Conservation (phyloP, 2,113 vertebrate species). For the Aegithalos caudatus region DNA sequence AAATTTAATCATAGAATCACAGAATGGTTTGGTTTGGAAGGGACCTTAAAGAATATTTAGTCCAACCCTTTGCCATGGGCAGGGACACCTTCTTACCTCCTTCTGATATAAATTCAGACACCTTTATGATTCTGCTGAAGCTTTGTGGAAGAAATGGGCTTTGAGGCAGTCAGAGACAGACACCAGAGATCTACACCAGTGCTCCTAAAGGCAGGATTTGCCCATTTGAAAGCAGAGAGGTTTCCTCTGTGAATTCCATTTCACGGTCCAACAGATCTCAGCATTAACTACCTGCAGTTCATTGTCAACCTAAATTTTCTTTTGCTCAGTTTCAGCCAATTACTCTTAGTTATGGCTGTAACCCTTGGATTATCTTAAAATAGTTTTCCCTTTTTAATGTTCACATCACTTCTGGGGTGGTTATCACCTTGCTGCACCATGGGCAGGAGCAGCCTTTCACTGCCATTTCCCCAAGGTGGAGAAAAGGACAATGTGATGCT, state of each 20-base stretch:
- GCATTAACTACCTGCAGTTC: constrained; percentile 7
- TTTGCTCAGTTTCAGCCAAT: constrained; percentile 45
- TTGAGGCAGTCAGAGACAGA: not conserved
- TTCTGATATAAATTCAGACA: not conserved
- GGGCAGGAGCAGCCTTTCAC: not conserved
- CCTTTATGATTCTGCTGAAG: not conserved
- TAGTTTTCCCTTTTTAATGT: not conserved
- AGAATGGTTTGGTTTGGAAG: not conserved
- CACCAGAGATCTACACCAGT: not conserved
- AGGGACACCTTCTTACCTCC: not conserved
- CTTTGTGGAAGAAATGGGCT: not conserved
- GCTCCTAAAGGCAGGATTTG: not conserved
- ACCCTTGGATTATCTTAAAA: constrained; percentile 6
- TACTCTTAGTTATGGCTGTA: constrained; percentile 13
- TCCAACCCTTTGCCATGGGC: not conserved
- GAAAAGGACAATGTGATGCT: constrained; percentile 1
- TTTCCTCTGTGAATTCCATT: not conserved
- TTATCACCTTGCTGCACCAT: not conserved
- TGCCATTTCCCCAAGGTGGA: not conserved
- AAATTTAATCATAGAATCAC: not conserved
- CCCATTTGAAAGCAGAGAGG: not conserved
- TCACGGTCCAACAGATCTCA: constrained; percentile 15
- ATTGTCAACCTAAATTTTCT: constrained; percentile 9
- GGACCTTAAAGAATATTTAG: not conserved
- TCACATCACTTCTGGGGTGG: constrained; percentile 2